These are phyloP conservation scores for Argyresthia goedartella DNA, from an alignment of 2,888 invertebrate genomes.

Conservation along the genomic window DNA sequence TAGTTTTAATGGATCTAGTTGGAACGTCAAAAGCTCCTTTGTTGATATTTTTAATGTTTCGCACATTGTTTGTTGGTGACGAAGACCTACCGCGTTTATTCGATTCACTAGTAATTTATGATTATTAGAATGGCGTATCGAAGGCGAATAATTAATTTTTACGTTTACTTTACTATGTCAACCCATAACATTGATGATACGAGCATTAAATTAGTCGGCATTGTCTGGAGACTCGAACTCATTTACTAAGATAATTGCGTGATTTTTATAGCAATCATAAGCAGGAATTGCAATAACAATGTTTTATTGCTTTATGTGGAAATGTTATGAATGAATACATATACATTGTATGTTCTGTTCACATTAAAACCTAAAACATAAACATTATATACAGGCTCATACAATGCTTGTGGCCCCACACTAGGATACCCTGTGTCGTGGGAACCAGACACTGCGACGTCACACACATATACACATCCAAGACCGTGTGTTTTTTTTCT, in stretches of 20 bases:
- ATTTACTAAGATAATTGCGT: not conserved
- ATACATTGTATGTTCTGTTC: too few relatives aligned
- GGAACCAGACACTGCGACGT: too few relatives aligned
- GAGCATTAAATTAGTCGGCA: not conserved
- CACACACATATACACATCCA: too few relatives aligned
- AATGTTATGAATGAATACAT: too few relatives aligned
- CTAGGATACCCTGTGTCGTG: too few relatives aligned
- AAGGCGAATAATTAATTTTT: conserved; percentile 63
- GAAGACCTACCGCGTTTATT: conserved; percentile 64
- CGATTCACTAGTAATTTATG: conserved; percentile 66
- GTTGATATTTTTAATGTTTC: conserved; percentile 72
- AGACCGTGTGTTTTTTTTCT: too few relatives aligned
- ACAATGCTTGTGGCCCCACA: too few relatives aligned
- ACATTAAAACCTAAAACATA: too few relatives aligned
- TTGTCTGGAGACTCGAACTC: not conserved
- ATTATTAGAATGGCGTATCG: conserved; percentile 64
- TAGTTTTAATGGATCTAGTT: conserved; percentile 50
- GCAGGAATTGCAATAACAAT: not conserved
- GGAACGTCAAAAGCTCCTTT: conserved; percentile 67
- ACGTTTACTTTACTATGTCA: conserved; percentile 24
- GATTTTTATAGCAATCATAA: not conserved
- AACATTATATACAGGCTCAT: too few relatives aligned
- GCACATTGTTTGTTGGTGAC: conserved; percentile 53
- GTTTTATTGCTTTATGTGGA: too few relatives aligned
- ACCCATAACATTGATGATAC: conserved; percentile 5